Base-by-base conservation (phyloP, 2,797 vertebrate species). In the Fringilla coelebs region DNA sequence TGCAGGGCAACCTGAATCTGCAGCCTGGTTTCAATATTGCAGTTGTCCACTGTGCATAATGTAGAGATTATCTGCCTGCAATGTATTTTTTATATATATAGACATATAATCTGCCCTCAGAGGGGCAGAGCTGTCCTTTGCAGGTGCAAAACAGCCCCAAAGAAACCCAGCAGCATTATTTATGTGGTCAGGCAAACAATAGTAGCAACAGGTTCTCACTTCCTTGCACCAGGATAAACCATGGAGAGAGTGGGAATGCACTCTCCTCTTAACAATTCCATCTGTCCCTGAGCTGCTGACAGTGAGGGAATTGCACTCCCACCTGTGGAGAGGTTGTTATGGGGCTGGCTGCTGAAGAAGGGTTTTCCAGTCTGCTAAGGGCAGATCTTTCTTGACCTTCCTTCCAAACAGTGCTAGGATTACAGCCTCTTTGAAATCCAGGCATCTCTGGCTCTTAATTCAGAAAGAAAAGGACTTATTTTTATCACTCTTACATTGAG, bases 241-340 rank as follows among this genome's bases (percentile, higher is more conserved):
- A 10, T 18, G 28, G 43, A 0, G 2, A 31, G 14, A 45, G 6
- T 18, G 17, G 11, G 26, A 45, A 26, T 2, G 2, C 20, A 29
- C 1, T 40, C 13, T 46, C 10, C 31, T 77, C 49, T 54, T 46
- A 36, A 13, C 32, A 43, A 10, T 52, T 31, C 32, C 34, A 51
- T 41, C 19, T 63, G 11, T 58, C 77, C 8, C 28, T 72, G 38
- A 40, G 67, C 13, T 84, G 11, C 31, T 90, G 67, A 38, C 13
- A 54, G 11, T 32, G 48, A 81, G 49, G 29, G 12, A 55, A 38
- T 57, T 82, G 31, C 40, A 78, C 31, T 32, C 13, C 6, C 26
- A 10, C 19, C 26, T 29, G 10, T 17, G 8, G 5, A 22, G 18
- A 63, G 25, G 13, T 4, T 70, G 14, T 21, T 67, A 6, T 21